Conservation (phyloP, 2,113 vertebrate genomes). For the Sula dactylatra region DNA sequence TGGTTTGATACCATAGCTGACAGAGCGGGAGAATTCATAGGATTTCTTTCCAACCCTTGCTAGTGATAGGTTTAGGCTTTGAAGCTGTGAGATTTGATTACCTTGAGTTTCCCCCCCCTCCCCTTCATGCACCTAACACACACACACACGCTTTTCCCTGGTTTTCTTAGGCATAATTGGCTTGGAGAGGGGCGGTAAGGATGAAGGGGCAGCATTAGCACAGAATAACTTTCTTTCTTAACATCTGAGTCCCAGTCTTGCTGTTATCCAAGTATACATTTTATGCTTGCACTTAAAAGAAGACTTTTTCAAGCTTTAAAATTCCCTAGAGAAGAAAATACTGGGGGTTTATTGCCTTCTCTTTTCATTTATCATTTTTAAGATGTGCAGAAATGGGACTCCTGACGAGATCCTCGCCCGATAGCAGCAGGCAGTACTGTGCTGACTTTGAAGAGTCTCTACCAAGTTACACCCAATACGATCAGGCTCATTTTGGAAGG, state of each 20-base stretch:
- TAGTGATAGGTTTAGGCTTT: background rate
- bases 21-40: background rate
- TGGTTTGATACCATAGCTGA: background rate
- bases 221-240: background rate
- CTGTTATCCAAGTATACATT: background rate
- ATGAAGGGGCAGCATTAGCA: background rate
- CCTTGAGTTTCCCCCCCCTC: background rate
- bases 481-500: background rate
- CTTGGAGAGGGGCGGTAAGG: background rate
- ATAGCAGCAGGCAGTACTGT: background rate
- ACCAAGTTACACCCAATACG: background rate
- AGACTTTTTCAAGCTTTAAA: background rate
- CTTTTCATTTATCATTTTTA: background rate
- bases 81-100: background rate
- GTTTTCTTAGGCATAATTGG: background rate
- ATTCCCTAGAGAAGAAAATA: background rate
- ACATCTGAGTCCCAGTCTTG: background rate
- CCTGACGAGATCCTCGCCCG: background rate
- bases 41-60: background rate
- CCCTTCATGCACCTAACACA: background rate
- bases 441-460: background rate
- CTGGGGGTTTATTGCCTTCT: background rate
- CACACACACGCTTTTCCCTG: background rate
- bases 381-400: background rate
- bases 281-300: background rate